Base-by-base conservation (phyloP, 2,888 invertebrate genomes). In the Chymomyza fuscimana region DNA sequence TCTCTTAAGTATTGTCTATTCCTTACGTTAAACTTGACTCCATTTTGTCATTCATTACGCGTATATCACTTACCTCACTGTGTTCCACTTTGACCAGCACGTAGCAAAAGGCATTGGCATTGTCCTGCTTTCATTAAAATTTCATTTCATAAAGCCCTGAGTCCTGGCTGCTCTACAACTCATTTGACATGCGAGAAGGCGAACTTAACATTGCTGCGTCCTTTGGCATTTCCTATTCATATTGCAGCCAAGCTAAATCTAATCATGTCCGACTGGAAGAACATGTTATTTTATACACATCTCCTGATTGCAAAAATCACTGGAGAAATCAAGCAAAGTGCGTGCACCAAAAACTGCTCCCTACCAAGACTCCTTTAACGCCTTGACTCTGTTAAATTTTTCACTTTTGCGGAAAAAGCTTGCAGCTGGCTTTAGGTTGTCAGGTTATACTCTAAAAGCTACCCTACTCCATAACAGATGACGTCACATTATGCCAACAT, bases 251-350 rank as follows among this genome's bases (percentile, higher is more conserved):
- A 59, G 15, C 36, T 9, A 12, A 16, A 72, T 78, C 85, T 82
- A 80, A 75, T 82, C 83, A 80, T 78, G 72, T 65, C 70, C 70
- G 77, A 60, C 69, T 65, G 32, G 9, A 63, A 75, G 63, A 75
- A 80, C 82, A 75, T 77, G 78, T 82, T 86, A 80, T 80, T 79
- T 79, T 79, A 81, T 75, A 62, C 86, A 62, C 79, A 79, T 69
- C 70, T 67, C 69, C 75, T 88, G 89, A 87, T 84, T 88, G 89
- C 89, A 72, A 80, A 87, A 88, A 87, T 88, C 83, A 87, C 89
- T 86, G 72, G 89, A 88, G 83, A 82, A 88, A 83, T 83, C 83
- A 87, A 25, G 69, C 62, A 65, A 78, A 80, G 70, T 82, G 74
- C 74, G 80, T 77, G 69, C 63, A 60, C 56, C 67, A 9, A 59